Conservation (phyloP, 53 echinoderm and acorn worm genomes). For the Mesocentrotus franciscanus region DNA sequence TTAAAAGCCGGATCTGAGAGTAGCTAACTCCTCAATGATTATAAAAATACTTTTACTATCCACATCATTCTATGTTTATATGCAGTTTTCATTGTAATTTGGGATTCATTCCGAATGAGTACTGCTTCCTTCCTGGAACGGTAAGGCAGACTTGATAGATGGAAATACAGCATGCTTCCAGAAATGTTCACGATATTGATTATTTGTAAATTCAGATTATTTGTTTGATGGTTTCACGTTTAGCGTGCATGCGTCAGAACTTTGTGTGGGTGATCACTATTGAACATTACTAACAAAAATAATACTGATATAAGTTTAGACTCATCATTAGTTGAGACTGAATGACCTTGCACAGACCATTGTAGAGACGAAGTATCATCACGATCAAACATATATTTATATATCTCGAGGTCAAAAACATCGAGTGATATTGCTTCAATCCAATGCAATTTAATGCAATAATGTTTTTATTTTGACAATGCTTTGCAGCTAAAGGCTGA, state of each 20-base stretch:
- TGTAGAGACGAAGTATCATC: not conserved
- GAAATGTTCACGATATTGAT: not conserved
- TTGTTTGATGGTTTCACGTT: not conserved
- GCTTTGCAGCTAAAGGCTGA: too few species aligned
- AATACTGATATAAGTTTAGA: not conserved
- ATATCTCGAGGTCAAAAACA: not conserved
- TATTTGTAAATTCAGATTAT: not conserved
- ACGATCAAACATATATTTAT: not conserved
- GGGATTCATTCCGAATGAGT: not conserved
- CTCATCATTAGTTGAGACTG: not conserved
- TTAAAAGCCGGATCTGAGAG: too few species aligned
- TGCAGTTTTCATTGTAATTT: not conserved
- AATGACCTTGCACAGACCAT: not conserved
- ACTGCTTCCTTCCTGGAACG: not conserved
- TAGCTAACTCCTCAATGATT: too few species aligned
- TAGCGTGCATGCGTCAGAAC: not conserved
- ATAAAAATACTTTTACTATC: too few species aligned
- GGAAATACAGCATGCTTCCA: not conserved
- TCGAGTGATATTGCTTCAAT: not conserved
- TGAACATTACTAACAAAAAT: not conserved
- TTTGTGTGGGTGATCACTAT: not conserved
- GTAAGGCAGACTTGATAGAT: not conserved
- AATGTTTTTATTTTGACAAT: too few species aligned
- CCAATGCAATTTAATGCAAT: too few species aligned
- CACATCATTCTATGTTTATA: not conserved